A percentile compares a stretch with the other conserved stretches of the same genome.
Evolutionary conservation across 1,140 invertebrate species (phyloP).

Genomic region (Macrotrachela quadricornifera): DNA sequence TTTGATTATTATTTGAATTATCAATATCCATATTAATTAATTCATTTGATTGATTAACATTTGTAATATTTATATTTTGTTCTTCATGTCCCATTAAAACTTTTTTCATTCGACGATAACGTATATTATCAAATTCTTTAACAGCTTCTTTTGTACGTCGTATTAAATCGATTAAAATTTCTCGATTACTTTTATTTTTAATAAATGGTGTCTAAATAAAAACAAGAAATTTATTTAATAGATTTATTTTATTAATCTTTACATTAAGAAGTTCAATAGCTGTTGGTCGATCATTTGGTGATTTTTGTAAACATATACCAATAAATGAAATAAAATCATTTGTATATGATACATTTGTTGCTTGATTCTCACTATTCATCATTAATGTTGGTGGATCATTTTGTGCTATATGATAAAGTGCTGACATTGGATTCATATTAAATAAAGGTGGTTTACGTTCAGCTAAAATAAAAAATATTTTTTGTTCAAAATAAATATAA

Average conservation of each 20-base stretch:
- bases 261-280: constrained; percentile 75
- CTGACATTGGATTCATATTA: constrained; percentile 99
- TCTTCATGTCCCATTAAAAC: constrained; percentile 49
- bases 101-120: constrained; percentile 97
- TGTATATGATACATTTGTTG: constrained; percentile 47
- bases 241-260: neutral
- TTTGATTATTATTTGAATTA: neutral
- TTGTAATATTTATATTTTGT: neutral
- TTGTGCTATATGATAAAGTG: constrained; percentile 95
- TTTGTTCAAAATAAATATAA: constrained; percentile 38
- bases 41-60: too few species aligned
- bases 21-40: constrained; percentile 10
- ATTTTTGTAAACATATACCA: constrained; percentile 25
- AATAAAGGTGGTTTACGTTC: constrained; percentile 97
- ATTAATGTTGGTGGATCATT: constrained; percentile 96
- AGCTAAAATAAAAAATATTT: constrained; percentile 34
- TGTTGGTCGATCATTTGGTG: constrained; percentile 54
- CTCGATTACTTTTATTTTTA: neutral
- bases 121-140: constrained; percentile 86
- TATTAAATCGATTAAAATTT: constrained; percentile 61
- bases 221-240: neutral
- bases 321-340: constrained; percentile 58
- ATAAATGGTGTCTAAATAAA: neutral
- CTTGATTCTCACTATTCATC: constrained; percentile 37
- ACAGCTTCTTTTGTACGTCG: constrained; percentile 89